phyloP scores from a whole-genome alignment of 2,113 vertebrate genomes.

The Cyprinodon variegatus region DNA sequence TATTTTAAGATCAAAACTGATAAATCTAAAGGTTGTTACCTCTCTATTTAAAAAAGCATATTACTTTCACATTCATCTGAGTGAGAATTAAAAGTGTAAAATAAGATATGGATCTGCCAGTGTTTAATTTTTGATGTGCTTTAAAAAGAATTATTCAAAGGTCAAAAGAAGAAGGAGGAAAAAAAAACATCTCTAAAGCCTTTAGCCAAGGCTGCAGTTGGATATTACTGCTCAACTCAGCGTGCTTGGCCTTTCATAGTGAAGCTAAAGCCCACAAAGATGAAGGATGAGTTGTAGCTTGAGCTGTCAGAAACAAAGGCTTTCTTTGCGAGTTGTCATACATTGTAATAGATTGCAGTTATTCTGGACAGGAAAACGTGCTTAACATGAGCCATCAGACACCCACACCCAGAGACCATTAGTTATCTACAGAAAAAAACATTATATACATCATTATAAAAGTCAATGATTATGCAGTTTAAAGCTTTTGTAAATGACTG shows the following conservation, averaged over 20 bases:
- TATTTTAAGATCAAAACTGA: not conserved
- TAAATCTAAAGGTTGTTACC: not conserved
- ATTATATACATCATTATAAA: not conserved
- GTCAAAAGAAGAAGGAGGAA: conserved; percentile 6
- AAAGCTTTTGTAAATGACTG: not conserved
- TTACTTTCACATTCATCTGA: not conserved
- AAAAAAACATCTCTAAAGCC: conserved; percentile 13
- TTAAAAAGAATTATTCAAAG: not conserved
- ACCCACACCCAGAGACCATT: conserved; percentile 5
- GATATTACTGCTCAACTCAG: conserved; percentile 23
- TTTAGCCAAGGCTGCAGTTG: conserved; percentile 24
- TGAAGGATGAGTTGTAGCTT: conserved; percentile 50
- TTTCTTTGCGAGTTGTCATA: conserved; percentile 28
- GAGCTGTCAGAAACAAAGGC: conserved; percentile 64
- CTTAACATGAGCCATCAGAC: conserved; percentile 20
- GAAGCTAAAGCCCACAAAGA: conserved; percentile 27
- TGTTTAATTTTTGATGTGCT: conserved; percentile 10
- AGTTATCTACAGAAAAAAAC: not conserved
- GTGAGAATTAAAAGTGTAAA: not conserved
- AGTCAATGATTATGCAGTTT: not conserved
- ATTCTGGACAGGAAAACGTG: conserved; percentile 47
- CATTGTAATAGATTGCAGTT: conserved; percentile 38
- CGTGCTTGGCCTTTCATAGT: conserved; percentile 50
- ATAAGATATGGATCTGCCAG: not conserved
- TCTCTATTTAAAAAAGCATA: not conserved